Evolutionary conservation across 2,797 vertebrate species (phyloP), one percentile per base, ranked within the genome.

Genomic region (Ambastaia sidthimunki): DNA sequence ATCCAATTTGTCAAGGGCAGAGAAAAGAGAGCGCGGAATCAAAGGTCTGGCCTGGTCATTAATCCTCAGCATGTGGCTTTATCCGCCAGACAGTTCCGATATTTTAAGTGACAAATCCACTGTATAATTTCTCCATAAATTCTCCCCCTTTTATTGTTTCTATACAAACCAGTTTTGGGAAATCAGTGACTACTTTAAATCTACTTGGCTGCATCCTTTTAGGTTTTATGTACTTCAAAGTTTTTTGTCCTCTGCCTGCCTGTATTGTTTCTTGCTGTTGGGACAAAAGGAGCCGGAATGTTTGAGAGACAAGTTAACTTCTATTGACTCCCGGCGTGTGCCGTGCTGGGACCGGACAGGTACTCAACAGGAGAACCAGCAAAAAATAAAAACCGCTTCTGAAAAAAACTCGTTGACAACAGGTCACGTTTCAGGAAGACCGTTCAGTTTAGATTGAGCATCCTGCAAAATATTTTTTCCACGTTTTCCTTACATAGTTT

Each of bases 51-150:
- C 94, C 94, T 92, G 91, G 93, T 95, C 97, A 98, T 98, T 98
- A 98, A 99, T 98, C 98, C 96, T 98, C 98, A 97, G 97, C 97
- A 95, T 97, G 97, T 95, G 95, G 94, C 95, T 98, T 99, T 98
- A 96, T 98, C 94, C 94, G 86, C 76, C 81, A 94, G 97, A 98
- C 97, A 99, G 96, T 97, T 97, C 96, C 96, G 96, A 99, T 98
- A 98, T 98, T 99, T 99, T 97, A 96, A 98, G 95, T 99, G 98
- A 98, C 97, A 99, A 97, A 98, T 97, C 95, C 96, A 97, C 97
- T 96, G 98, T 97, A 99, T 99, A 99, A 99, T 99, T 99, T 96
- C 88, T 94, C 96, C 96, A 99, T 99, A 98, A 99, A 99, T 99
- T 96, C 95, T 95, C 89, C 93, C 95, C 93, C 93, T 93, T 95